These are phyloP conservation scores for Pachydiplax longipennis DNA, from an alignment of 2,888 invertebrate species.

Conservation along the genomic window DNA sequence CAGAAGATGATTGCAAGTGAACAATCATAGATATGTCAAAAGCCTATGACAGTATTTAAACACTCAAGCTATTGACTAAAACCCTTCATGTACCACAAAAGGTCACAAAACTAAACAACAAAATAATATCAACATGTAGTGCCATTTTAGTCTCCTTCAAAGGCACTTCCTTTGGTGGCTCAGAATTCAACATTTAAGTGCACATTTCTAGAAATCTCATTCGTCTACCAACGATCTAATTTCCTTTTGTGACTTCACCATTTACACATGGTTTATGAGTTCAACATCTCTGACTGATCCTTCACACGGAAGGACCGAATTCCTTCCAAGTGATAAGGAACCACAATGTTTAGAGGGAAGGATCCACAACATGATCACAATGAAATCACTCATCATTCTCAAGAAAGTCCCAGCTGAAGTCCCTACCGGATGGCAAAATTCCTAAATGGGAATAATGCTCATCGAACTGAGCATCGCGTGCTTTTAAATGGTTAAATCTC, in stretches of 20 bases:
- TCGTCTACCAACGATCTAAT: not conserved
- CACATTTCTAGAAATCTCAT: not conserved
- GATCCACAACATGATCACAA: not conserved
- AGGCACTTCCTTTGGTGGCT: constrained; percentile 41
- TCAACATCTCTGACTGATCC: not conserved
- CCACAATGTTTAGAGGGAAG: not conserved
- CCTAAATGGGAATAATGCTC: constrained; percentile 85
- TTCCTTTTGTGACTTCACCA: not conserved
- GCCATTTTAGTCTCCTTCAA: constrained; percentile 17
- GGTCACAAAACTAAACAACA: constrained; percentile 8
- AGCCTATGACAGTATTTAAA: constrained; percentile 32
- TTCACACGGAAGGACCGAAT: not conserved
- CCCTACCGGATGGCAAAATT: constrained; percentile 73
- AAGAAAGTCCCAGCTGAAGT: constrained; percentile 77
- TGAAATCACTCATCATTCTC: constrained; percentile 50
- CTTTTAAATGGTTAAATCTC: constrained; percentile 82
- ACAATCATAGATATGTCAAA: constrained; percentile 36
- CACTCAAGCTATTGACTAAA: constrained; percentile 17
- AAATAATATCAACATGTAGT: constrained; percentile 13
- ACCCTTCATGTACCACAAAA: not conserved
- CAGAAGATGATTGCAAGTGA: constrained; percentile 18
- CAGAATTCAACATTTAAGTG: not conserved
- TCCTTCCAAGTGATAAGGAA: not conserved
- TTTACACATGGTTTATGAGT: not conserved
- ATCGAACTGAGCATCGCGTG: constrained; percentile 81